Evolutionary conservation across 64 coral and sea anemone genomes (phyloP), one percentile per base, ranked within the genome.

Genomic region (Dendronephthya gigantea): DNA sequence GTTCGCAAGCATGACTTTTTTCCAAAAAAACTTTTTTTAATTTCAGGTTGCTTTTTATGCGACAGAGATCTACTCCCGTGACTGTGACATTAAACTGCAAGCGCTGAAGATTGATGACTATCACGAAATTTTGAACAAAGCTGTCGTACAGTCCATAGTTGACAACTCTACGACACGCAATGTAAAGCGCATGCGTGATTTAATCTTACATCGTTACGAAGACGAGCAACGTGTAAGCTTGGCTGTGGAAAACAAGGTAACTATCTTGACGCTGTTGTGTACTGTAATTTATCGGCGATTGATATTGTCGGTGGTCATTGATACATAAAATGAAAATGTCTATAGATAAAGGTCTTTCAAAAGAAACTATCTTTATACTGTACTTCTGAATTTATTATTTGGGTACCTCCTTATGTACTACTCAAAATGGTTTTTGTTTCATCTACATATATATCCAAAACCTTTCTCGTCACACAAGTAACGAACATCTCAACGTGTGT

Each of bases 131-230:
- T 37, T 90, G 2, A 40, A 82, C 8, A 89, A 91, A 34, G 90
- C 88, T 82, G 47, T 98, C 35, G 50, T 90, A 0, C 43, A 83
- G 16, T 93, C 95, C 7, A 85, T 98, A 9, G 15, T 98, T 14
- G 36, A 84, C 11, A 91, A 79, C n/a, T 72, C 68, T 16, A 34
- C 69, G 11, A 98, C 86, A 83, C 92, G 93, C 17, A 98, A 90
- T 83, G 87, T 98, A 9, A 87, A 86, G 37, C 92, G 95, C 58
- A 98, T 98, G 95, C 93, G 85, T 22, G 92, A 98, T 74, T 87
- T 98, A 34, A 69, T 98, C 66, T 88, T 93, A 51, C 93, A 91
- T 76, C 86, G 86, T 33, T 98, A 98, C 75, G 89, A 98, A n/a
- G 93, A 49, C 19, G 70, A 70, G 36, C 52, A 39, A 34, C 87